Evolutionary conservation across 1,140 invertebrate species (phyloP), one percentile per base, ranked within the genome.

Genomic region (Macrocentrus cingulum): DNA sequence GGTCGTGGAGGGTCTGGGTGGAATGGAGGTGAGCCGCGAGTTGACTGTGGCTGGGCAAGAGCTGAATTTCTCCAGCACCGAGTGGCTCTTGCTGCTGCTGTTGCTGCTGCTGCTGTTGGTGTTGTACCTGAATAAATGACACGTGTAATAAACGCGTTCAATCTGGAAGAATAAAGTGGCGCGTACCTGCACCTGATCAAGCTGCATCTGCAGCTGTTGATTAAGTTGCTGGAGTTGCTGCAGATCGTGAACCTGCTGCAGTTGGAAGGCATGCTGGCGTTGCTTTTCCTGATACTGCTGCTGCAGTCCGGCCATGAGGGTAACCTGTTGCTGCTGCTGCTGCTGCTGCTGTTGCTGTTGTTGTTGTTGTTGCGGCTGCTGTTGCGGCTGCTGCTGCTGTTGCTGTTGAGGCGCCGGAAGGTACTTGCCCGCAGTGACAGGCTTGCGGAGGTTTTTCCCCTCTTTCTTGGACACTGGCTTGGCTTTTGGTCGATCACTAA

Each of bases 391-490:
- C 13, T 39, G 46, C 52, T 66, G 68, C 49, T 58, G 59, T 53
- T 69, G 69, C 51, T 71, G 64, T 34, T 72, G 66, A 60, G 77
- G 76, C 16, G 18, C 13, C 56, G 64, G 66, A 60, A 56, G n/a
- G 11, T 48, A 45, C 39, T 41, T 62, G 3, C 56, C 61, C 37
- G 52, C 51, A 32, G 71, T 68, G 52, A 70, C 67, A 3, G 70
- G 70, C 67, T 83, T 83, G 22, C 81, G 75, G 15, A 75, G 67
- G 66, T 81, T 87, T 73, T 85, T 89, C 13, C 85, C 83, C 67
- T 89, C 88, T 69, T 89, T 90, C 71, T 91, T 91, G 23, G 87
- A 87, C 32, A 87, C 86, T 6, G 87, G 87, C 74, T 91, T 91
- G 0, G 85, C 88, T 80, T 91, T 91, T 25, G 89, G 89, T 62